Evolutionary conservation across 1,140 invertebrate species (phyloP).

Genomic region (Venustaconcha ellipsiformis): DNA sequence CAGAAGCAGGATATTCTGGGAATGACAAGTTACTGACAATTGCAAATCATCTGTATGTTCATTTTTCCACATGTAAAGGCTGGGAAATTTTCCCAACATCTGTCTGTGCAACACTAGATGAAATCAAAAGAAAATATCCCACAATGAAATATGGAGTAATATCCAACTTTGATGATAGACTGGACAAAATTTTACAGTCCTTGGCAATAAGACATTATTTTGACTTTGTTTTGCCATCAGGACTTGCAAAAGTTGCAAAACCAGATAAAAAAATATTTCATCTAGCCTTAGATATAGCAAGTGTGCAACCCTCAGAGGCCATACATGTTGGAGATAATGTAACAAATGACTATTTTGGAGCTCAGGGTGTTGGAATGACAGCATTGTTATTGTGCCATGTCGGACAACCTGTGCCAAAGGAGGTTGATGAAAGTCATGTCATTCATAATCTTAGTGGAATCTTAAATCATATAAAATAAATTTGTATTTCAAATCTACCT

Average conservation of each 20-base stretch:
- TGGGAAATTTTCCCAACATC: conserved; percentile 80
- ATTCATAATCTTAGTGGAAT: conserved; percentile 20
- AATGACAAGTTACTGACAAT: conserved; percentile 71
- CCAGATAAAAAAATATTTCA: conserved; percentile 82
- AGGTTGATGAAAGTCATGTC: conserved; percentile 27
- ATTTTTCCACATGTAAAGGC: conserved; percentile 77
- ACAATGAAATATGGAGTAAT: conserved; percentile 77
- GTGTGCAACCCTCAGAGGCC: conserved; percentile 74
- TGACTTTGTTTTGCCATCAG: conserved; percentile 84
- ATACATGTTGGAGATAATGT: conserved; percentile 86
- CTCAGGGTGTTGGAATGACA: conserved; percentile 81
- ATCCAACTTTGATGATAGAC: conserved; percentile 88
- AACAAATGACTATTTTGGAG: conserved; percentile 82
- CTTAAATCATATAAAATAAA: too few species aligned
- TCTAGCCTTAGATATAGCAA: conserved; percentile 73
- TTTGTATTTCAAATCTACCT: too few species aligned
- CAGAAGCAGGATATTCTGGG: conserved; percentile 49
- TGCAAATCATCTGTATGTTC: conserved; percentile 68
- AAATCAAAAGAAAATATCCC: conserved; percentile 64
- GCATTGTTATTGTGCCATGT: conserved; percentile 45
- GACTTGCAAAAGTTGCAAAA: conserved; percentile 80
- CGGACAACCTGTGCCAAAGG: conserved; percentile 18
- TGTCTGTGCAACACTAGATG: conserved; percentile 73
- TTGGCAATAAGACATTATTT: conserved; percentile 79
- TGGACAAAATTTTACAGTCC: conserved; percentile 77